phyloP scores from a whole-genome alignment of 1,140 invertebrate species.

The Dinothrombium tinctorium region DNA sequence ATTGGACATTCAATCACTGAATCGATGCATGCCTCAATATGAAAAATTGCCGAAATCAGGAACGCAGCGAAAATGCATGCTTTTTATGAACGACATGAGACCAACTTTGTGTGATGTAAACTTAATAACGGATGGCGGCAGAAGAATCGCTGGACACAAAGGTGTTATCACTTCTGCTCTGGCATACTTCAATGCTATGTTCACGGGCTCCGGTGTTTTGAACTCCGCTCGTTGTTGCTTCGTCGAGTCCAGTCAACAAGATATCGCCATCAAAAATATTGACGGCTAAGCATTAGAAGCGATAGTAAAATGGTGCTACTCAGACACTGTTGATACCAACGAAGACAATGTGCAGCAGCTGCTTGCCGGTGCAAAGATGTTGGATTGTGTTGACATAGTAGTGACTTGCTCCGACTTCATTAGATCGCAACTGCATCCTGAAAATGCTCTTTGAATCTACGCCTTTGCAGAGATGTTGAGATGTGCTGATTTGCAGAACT shows the following conservation, averaged over 20 bases:
- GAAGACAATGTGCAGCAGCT: conserved; percentile 83
- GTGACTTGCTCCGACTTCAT: conserved; percentile 84
- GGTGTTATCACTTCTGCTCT: conserved; percentile 75
- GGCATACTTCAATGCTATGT: conserved; percentile 94
- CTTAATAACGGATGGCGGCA: conserved; percentile 48
- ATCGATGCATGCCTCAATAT: too few relatives aligned
- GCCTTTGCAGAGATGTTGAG: conserved; percentile 86
- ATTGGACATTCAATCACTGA: too few relatives aligned
- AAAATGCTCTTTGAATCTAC: conserved; percentile 79
- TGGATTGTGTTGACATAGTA: conserved; percentile 67
- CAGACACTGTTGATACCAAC: conserved; percentile 62
- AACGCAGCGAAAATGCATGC: too few relatives aligned
- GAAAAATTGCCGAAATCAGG: too few relatives aligned
- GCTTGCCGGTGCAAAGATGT: conserved; percentile 68
- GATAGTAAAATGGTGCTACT: conserved; percentile 73
- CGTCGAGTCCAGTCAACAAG: conserved; percentile 5
- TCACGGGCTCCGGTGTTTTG: conserved; percentile 74
- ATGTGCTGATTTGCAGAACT: conserved; percentile 43
- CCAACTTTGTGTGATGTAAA: conserved; percentile 61
- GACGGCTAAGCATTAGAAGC: conserved; percentile 48
- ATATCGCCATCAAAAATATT: conserved; percentile 57
- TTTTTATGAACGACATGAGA: conserved; percentile 8
- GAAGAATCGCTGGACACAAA: conserved; percentile 66
- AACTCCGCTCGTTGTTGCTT: conserved; percentile 29
- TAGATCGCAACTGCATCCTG: conserved; percentile 67